Conservation (phyloP, 2,888 invertebrate genomes). For the Drosophila anomalata region DNA sequence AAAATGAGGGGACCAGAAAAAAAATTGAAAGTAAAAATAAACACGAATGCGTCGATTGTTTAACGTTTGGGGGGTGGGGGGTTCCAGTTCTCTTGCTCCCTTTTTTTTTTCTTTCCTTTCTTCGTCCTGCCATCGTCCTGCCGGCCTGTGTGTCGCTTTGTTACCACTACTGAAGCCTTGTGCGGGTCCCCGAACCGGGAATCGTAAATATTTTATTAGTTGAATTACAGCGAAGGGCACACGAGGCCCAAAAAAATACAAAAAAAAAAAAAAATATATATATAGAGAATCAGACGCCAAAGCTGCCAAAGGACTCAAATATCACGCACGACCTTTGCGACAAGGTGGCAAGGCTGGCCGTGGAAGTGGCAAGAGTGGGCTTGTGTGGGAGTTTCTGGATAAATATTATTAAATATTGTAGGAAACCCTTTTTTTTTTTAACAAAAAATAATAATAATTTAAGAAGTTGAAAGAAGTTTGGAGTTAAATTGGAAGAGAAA, state of each 20-base stretch:
- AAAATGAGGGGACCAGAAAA: conserved; percentile 25
- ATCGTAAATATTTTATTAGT: conserved; percentile 58
- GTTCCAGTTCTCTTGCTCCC: not conserved
- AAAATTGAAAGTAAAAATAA: conserved; percentile 53
- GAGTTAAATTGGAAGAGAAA: too few relatives aligned
- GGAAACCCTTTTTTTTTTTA: too few relatives aligned
- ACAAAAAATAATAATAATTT: not conserved
- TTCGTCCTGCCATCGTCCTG: not conserved
- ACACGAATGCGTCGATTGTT: conserved; percentile 49
- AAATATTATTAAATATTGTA: conserved; percentile 7
- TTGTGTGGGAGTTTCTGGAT: conserved; percentile 7
- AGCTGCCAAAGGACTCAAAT: conserved; percentile 51
- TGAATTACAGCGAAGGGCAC: conserved; percentile 45
- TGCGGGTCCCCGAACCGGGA: conserved; percentile 25
- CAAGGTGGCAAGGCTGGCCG: not conserved
- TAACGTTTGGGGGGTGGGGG: conserved; percentile 8
- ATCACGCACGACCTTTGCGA: conserved; percentile 42
- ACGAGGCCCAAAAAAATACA: conserved; percentile 13
- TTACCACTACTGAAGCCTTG: conserved; percentile 23
- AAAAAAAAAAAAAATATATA: not conserved
- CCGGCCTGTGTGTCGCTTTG: conserved; percentile 20
- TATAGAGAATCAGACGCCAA: conserved; percentile 24
- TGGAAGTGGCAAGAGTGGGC: not conserved
- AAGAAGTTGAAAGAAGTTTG: too few relatives aligned
- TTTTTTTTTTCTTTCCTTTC: not conserved